Percentiles rank a stretch among this genome's conserved stretches.
phyloP scores from a whole-genome alignment of 2,888 invertebrate species.

The Andrena praecox region DNA sequence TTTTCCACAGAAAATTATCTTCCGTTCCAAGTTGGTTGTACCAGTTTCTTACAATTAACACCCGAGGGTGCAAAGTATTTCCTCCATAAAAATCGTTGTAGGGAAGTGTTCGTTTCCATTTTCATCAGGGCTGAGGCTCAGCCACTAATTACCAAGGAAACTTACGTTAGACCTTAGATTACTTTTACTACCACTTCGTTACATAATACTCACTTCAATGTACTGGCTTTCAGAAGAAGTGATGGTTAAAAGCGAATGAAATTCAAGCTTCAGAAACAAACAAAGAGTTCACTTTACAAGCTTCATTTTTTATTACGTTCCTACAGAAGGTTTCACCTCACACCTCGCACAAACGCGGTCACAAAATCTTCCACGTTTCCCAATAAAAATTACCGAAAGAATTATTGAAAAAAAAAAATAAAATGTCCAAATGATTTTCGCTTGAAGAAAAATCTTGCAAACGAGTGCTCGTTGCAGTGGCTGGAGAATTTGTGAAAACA shows the following conservation, averaged over 20 bases:
- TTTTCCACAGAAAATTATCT: not conserved
- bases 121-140: conserved; percentile 19
- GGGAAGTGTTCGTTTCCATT: conserved; percentile 8
- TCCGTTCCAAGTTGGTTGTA: not conserved
- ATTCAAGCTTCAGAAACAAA: too few relatives aligned
- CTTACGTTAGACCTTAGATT: conserved; percentile 17
- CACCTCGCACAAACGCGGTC: too few relatives aligned
- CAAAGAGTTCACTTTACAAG: too few relatives aligned
- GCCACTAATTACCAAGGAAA: conserved; percentile 28
- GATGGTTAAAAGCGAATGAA: too few relatives aligned
- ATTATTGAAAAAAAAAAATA: too few relatives aligned
- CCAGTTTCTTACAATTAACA: not conserved
- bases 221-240: too few relatives aligned
- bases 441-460: not conserved
- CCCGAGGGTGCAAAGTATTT: not conserved
- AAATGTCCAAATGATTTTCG: not conserved
- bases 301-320: too few relatives aligned
- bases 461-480: not conserved
- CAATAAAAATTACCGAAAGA: too few relatives aligned
- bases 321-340: too few relatives aligned
- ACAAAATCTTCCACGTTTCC: too few relatives aligned
- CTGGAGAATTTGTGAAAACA: not conserved
- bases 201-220: not conserved
- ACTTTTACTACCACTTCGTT: conserved; percentile 12
- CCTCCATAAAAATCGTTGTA: not conserved